A percentile compares a stretch with the other conserved stretches of the same genome.
Conservation (phyloP, 2,797 vertebrate genomes). For the Chloroceryle amazona region DNA sequence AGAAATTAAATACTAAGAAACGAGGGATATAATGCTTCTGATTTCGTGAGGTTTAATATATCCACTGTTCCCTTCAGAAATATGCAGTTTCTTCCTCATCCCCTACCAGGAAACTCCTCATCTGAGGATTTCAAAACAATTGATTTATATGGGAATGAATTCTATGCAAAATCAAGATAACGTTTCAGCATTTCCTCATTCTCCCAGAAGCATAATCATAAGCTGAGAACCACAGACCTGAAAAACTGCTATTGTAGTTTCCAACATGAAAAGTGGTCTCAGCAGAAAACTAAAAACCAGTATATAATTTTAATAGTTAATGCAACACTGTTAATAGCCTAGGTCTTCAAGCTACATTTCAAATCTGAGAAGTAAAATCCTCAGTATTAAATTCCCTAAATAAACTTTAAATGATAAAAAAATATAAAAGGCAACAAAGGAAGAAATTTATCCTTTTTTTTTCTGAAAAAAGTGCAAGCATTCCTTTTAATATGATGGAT, state of each 20-base stretch:
- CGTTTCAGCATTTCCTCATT: not conserved
- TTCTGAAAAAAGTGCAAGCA: not conserved
- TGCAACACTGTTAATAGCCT: not conserved
- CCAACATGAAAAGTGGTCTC: not conserved
- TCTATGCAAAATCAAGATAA: not conserved
- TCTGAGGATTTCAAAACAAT: not conserved
- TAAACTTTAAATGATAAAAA: not conserved
- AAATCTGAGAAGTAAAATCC: not conserved
- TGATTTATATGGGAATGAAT: not conserved
- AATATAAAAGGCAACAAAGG: not conserved
- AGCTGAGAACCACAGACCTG: not conserved
- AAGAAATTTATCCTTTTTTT: not conserved
- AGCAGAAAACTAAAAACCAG: not conserved
- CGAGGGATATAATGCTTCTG: not conserved
- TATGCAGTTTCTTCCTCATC: not conserved
- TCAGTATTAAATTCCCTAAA: not conserved
- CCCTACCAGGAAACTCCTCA: not conserved
- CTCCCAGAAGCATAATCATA: not conserved
- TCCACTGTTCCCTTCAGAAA: not conserved
- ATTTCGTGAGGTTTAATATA: not conserved
- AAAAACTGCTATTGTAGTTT: not conserved
- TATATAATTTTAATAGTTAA: not conserved
- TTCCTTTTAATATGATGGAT: not conserved
- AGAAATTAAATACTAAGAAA: not conserved
- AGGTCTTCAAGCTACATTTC: not conserved